Conservation (phyloP, 35 echinoderm and acorn worm species). For the Stichopus chloronotus region DNA sequence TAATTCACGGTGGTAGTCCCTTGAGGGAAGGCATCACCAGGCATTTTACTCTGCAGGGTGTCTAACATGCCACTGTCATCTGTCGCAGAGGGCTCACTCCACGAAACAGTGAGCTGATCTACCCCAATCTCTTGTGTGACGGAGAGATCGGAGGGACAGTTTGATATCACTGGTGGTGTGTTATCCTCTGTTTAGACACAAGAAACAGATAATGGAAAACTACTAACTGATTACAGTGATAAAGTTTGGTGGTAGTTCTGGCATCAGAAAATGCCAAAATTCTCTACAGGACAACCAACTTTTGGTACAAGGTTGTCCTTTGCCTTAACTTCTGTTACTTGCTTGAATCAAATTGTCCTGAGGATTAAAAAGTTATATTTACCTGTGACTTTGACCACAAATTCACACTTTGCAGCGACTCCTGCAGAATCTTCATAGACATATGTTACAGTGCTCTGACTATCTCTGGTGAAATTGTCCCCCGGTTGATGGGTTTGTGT, state of each 20-base stretch:
- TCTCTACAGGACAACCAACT: no score
- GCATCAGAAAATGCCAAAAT: no score
- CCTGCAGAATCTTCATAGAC: conserved; percentile 26
- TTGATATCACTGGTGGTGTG: neutral
- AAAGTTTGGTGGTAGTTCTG: no score
- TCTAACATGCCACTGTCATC: neutral
- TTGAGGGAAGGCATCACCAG: conserved; percentile 25
- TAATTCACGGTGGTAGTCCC: conserved; percentile 1
- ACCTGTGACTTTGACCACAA: conserved; percentile 36
- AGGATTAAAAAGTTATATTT: neutral
- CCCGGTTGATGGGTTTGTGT: neutral
- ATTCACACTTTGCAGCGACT: conserved; percentile 41
- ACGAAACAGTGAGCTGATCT: neutral
- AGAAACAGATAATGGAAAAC: neutral
- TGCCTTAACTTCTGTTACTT: no score
- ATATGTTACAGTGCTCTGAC: conserved; percentile 8
- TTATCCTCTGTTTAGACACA: neutral
- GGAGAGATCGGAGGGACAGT: neutral
- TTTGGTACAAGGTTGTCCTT: no score
- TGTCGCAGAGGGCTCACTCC: conserved; percentile 16
- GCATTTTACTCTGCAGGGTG: neutral
- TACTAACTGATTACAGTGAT: neutral
- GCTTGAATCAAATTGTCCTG: no score
- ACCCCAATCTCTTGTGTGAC: neutral
- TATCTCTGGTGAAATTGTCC: neutral